A percentile compares a stretch with the other conserved stretches of the same genome.
These are phyloP conservation scores for Nothura maculosa DNA, from an alignment of 2,797 vertebrate genomes.

Conservation along the genomic window DNA sequence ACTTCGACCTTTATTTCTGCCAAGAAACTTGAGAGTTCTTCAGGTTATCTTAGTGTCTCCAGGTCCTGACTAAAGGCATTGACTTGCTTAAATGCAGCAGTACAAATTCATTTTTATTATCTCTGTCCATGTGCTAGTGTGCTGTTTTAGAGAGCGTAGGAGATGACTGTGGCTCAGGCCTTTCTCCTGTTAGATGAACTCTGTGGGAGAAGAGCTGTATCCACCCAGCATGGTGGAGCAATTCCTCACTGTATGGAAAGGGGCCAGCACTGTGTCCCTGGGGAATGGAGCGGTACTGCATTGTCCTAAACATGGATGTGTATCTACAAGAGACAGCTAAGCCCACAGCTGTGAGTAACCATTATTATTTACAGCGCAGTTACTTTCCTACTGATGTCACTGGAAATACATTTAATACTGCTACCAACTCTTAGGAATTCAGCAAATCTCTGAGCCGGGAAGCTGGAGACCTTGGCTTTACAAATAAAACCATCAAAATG, in stretches of 20 bases:
- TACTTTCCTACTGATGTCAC: background rate
- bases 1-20: background rate
- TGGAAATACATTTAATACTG: constrained; percentile 21
- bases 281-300: background rate
- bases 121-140: background rate
- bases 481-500: constrained; percentile 53
- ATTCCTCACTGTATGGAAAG: background rate
- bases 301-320: background rate
- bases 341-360: background rate
- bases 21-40: background rate
- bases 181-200: rapidly evolving
- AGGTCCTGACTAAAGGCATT: background rate
- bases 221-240: background rate
- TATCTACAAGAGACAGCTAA: background rate
- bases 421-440: constrained; percentile 2
- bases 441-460: constrained; percentile 45
- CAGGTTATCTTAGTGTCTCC: background rate
- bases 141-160: background rate
- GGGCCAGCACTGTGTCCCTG: background rate
- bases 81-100: background rate
- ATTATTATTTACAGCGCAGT: background rate
- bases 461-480: constrained; percentile 32
- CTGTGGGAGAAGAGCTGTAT: background rate
- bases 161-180: background rate
- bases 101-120: background rate